Percentiles rank a stretch among this genome's conserved stretches.
Conservation (phyloP, 2,797 vertebrate genomes). For the Epinephelus malabaricus region DNA sequence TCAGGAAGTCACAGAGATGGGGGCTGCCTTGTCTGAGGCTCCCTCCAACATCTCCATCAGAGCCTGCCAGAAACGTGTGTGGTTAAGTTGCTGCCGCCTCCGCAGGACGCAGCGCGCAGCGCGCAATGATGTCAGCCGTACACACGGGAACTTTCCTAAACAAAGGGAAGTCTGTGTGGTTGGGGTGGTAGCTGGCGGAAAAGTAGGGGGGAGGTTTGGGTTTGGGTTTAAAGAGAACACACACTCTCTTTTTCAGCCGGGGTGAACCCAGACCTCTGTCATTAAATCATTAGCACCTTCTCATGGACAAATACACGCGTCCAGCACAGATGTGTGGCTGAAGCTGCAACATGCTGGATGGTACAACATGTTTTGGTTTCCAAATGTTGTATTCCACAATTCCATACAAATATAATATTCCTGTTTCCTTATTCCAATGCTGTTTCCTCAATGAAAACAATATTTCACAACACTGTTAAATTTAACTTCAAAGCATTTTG, state of each 20-base stretch:
- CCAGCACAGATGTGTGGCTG: slow-evolving; percentile 53
- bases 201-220: slow-evolving; percentile 46
- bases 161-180: slow-evolving; percentile 88
- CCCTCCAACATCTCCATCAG: slow-evolving; percentile 72
- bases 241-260: slow-evolving; percentile 71
- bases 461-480: neutral
- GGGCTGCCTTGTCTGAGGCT: slow-evolving; percentile 72
- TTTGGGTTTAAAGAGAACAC: slow-evolving; percentile 68
- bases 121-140: slow-evolving; percentile 84
- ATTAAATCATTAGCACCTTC: slow-evolving; percentile 85
- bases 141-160: slow-evolving; percentile 86
- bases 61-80: slow-evolving; percentile 84
- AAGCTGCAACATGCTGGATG: slow-evolving; percentile 24
- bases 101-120: slow-evolving; percentile 65
- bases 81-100: slow-evolving; percentile 79
- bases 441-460: slow-evolving; percentile 11
- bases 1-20: slow-evolving; percentile 76
- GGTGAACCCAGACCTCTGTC: slow-evolving; percentile 70
- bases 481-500: neutral
- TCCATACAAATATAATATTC: slow-evolving; percentile 9
- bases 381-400: slow-evolving; percentile 16
- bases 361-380: slow-evolving; percentile 28
- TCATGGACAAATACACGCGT: slow-evolving; percentile 61
- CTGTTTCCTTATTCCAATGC: neutral
- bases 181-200: slow-evolving; percentile 78